A percentile compares a stretch with the other conserved stretches of the same genome.
phyloP scores from a whole-genome alignment of 2,888 invertebrate genomes.

The Amphipyra berbera region DNA sequence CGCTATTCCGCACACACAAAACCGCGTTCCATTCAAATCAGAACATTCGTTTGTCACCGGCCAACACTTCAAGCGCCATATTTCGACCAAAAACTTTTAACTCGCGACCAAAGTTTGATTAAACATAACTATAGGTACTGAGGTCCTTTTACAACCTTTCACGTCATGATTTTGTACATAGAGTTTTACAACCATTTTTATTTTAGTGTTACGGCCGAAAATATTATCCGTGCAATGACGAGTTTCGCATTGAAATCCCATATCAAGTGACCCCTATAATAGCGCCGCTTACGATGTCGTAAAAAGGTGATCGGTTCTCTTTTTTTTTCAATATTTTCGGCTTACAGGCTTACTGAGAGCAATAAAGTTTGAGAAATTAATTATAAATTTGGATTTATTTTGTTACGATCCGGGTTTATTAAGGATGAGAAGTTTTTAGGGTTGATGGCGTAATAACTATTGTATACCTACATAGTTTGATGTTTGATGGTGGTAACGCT shows the following conservation, averaged over 20 bases:
- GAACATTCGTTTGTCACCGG: slow-evolving; percentile 45
- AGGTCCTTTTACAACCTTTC: slow-evolving; percentile 28
- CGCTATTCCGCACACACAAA: slow-evolving; percentile 26
- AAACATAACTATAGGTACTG: slow-evolving; percentile 47
- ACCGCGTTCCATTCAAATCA: slow-evolving; percentile 33
- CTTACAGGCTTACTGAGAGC: slow-evolving; percentile 52
- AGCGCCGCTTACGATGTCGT: slow-evolving; percentile 76
- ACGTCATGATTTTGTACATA: slow-evolving; percentile 71
- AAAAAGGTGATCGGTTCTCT: slow-evolving; percentile 76
- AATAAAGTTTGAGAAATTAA: slow-evolving; percentile 67
- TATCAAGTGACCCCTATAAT: slow-evolving; percentile 79
- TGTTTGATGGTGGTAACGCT: no score
- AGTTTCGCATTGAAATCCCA: slow-evolving; percentile 70
- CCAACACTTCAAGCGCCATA: slow-evolving; percentile 32
- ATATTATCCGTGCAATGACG: slow-evolving; percentile 72
- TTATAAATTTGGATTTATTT: slow-evolving; percentile 67
- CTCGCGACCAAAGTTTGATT: slow-evolving; percentile 63
- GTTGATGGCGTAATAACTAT: slow-evolving; percentile 14
- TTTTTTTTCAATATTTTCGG: slow-evolving; percentile 69
- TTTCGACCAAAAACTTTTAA: slow-evolving; percentile 58
- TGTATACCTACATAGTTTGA: no score
- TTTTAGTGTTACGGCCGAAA: slow-evolving; percentile 82
- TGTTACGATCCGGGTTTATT: slow-evolving; percentile 27
- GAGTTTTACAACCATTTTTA: slow-evolving; percentile 79
- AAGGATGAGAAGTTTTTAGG: slow-evolving; percentile 27